phyloP scores from a whole-genome alignment of 2,113 vertebrate genomes.

The Corythornis vintsioides region DNA sequence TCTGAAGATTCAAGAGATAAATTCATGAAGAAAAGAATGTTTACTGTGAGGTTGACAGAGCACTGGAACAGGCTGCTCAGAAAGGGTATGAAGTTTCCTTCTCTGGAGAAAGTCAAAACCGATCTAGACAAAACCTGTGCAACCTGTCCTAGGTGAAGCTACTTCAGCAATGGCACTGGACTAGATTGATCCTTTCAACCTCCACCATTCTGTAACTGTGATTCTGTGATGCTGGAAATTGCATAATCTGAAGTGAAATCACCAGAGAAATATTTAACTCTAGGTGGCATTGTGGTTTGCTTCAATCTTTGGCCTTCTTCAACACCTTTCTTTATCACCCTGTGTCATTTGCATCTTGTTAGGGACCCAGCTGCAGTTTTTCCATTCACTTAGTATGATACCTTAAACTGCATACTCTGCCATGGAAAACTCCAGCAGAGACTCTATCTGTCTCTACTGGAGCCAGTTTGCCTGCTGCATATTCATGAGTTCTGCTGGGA shows the following conservation, averaged over 20 bases:
- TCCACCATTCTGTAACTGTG: too few relatives aligned
- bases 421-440: background rate
- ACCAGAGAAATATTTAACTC: background rate
- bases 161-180: background rate
- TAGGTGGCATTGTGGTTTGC: background rate
- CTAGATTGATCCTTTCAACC: background rate
- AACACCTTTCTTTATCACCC: background rate
- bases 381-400: background rate
- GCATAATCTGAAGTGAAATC: background rate
- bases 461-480: rapidly evolving
- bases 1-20: background rate
- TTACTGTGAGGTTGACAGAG: background rate
- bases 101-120: background rate
- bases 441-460: rapidly evolving
- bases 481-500: background rate
- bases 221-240: too few relatives aligned
- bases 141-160: background rate
- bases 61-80: background rate
- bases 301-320: background rate
- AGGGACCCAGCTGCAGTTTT: rapidly evolving
- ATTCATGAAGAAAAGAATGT: background rate
- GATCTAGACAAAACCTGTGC: background rate
- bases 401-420: background rate
- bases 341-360: background rate
- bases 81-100: background rate